These are phyloP conservation scores for Tipula unca DNA, from an alignment of 2,888 invertebrate species.

Conservation along the genomic window DNA sequence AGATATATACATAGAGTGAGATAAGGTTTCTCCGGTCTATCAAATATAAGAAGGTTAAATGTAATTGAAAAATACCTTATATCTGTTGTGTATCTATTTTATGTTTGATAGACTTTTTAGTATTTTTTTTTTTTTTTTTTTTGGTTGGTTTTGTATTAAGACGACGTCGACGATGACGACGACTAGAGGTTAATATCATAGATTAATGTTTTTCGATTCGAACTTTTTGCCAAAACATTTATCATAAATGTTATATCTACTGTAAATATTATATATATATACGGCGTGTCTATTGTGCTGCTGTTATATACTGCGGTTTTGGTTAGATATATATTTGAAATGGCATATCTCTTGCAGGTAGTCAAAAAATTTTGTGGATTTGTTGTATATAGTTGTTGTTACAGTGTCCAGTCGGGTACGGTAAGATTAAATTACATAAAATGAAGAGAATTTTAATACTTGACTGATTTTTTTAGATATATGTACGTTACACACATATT, in stretches of 20 bases:
- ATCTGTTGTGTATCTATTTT: conserved; percentile 14
- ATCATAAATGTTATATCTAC: not conserved
- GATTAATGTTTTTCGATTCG: conserved; percentile 3
- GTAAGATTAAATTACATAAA: not conserved
- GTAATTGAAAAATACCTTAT: conserved; percentile 8
- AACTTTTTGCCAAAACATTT: not conserved
- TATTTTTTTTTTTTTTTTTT: too few relatives aligned
- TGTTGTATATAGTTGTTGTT: not conserved
- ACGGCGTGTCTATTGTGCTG: not conserved
- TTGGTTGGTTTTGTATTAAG: not conserved
- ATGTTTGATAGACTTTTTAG: conserved; percentile 2
- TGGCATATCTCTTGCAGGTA: not conserved
- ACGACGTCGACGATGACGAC: not conserved
- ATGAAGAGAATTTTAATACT: not conserved
- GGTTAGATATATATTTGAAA: not conserved
- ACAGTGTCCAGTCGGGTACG: not conserved
- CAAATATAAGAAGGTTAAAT: not conserved
- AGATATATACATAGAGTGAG: not conserved
- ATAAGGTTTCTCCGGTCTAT: not conserved
- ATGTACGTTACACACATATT: not conserved
- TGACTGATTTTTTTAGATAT: not conserved
- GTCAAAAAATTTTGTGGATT: not conserved
- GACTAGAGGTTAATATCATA: not conserved
- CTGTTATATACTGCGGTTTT: not conserved
- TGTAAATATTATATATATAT: not conserved